These are phyloP conservation scores for Macaria liturata DNA, from an alignment of 2,888 invertebrate genomes.

Conservation along the genomic window DNA sequence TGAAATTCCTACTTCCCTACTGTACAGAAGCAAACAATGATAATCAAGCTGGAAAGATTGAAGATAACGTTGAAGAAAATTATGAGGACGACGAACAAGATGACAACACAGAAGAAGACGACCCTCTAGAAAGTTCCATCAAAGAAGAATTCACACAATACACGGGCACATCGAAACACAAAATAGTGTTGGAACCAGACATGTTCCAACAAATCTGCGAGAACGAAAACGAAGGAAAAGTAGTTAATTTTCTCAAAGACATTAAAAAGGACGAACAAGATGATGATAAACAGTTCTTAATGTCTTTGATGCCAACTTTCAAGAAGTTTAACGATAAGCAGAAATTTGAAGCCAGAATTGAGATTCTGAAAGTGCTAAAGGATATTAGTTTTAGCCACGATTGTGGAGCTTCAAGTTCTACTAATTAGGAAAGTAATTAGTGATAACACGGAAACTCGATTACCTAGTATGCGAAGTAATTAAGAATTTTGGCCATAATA, in stretches of 20 bases:
- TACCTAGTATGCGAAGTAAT: too few relatives aligned
- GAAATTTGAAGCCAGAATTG: conserved; percentile 61
- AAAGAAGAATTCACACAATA: conserved; percentile 37
- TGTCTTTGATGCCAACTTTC: conserved; percentile 59
- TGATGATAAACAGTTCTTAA: conserved; percentile 59
- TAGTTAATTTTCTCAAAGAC: conserved; percentile 48
- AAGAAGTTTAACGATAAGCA: conserved; percentile 52
- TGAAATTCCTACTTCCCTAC: conserved; percentile 44
- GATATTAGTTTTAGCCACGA: conserved; percentile 45
- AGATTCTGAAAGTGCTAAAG: conserved; percentile 55
- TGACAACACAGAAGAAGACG: conserved; percentile 16
- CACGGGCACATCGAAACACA: conserved; percentile 12
- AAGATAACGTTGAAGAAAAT: conserved; percentile 7
- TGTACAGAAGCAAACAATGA: not conserved
- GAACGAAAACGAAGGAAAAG: conserved; percentile 44
- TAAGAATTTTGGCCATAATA: too few relatives aligned
- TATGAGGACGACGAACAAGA: conserved; percentile 20
- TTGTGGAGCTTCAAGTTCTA: conserved; percentile 24
- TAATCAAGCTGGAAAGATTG: conserved; percentile 1
- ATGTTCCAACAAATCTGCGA: conserved; percentile 37
- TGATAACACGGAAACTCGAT: too few relatives aligned
- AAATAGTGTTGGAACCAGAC: conserved; percentile 16
- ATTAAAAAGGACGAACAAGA: conserved; percentile 52
- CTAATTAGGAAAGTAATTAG: conserved; percentile 6
- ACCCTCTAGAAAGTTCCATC: conserved; percentile 18